phyloP scores from a whole-genome alignment of 2,888 invertebrate genomes.

The Drosophila gaucha region DNA sequence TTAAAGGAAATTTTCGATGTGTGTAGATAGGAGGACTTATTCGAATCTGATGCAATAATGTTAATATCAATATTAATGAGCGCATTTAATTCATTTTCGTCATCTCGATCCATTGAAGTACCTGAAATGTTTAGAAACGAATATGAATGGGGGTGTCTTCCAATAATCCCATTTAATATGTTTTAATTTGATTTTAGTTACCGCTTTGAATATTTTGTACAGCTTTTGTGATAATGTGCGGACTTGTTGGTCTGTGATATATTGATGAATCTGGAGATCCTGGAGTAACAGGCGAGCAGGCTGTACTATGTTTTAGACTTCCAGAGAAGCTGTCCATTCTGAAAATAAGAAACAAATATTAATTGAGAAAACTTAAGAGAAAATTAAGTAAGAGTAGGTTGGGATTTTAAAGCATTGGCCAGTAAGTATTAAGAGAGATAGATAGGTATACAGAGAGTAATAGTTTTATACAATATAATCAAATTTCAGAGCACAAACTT shows the following conservation, averaged over 20 bases:
- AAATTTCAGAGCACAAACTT: constrained; percentile 35
- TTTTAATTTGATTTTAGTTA: constrained; percentile 48
- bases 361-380: background rate
- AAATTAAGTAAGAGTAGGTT: no score
- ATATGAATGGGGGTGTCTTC: no score
- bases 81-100: constrained; percentile 87
- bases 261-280: constrained; percentile 88
- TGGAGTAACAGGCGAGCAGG: constrained; percentile 94
- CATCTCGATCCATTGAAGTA: constrained; percentile 39
- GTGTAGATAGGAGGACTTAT: constrained; percentile 86
- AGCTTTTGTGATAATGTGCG: constrained; percentile 86
- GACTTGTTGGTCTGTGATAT: constrained; percentile 85
- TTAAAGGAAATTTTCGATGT: constrained; percentile 96
- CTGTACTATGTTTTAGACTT: constrained; percentile 95
- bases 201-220: constrained; percentile 85
- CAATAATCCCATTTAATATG: no score
- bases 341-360: constrained; percentile 22
- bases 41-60: constrained; percentile 85
- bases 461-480: no score
- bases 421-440: no score
- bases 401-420: no score
- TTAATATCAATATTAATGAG: constrained; percentile 93
- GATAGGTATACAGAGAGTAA: no score
- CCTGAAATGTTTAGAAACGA: constrained; percentile 17
- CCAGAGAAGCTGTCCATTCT: constrained; percentile 98